These are phyloP conservation scores for Nannoperca obscura DNA, from an alignment of 2,797 vertebrate species.

Conservation along the genomic window DNA sequence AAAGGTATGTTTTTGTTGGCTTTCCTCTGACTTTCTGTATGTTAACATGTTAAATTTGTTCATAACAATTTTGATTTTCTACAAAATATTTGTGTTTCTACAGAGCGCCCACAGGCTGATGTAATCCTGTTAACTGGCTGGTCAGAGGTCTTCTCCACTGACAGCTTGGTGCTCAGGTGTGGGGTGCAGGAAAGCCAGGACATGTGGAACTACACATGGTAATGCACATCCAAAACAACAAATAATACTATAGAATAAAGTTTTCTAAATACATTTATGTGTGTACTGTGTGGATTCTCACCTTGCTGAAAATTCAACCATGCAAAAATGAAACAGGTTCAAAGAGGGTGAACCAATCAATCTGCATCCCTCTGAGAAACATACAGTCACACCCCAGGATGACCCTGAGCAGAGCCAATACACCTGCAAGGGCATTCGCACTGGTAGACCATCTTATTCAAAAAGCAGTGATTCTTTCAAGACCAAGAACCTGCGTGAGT, in stretches of 20 bases:
- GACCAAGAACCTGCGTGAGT: slow-evolving; percentile 84
- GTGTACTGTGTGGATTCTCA: not conserved
- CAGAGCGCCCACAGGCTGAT: slow-evolving; percentile 71
- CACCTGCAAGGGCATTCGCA: slow-evolving; percentile 72
- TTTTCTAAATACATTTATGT: not conserved
- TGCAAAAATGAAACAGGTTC: slow-evolving; percentile 62
- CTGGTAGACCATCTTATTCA: slow-evolving; percentile 67
- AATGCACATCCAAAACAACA: slow-evolving; percentile 12
- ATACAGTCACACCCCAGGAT: slow-evolving; percentile 66
- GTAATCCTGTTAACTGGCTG: slow-evolving; percentile 78
- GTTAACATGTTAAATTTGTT: slow-evolving; percentile 1
- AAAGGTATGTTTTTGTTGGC: no score
- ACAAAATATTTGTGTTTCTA: slow-evolving; percentile 34
- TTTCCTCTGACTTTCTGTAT: not conserved
- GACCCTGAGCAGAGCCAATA: slow-evolving; percentile 73
- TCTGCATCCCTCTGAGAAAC: not conserved
- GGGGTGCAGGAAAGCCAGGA: slow-evolving; percentile 34
- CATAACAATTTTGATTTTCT: not conserved
- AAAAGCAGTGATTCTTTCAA: slow-evolving; percentile 53
- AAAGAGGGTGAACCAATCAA: not conserved
- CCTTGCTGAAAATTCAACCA: slow-evolving; percentile 1
- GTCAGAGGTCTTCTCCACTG: slow-evolving; percentile 80
- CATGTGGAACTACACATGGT: slow-evolving; percentile 84
- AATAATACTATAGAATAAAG: not conserved
- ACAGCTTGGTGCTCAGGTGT: slow-evolving; percentile 79